Conservation (phyloP, 2,888 invertebrate species). For the Ophion costatus region DNA sequence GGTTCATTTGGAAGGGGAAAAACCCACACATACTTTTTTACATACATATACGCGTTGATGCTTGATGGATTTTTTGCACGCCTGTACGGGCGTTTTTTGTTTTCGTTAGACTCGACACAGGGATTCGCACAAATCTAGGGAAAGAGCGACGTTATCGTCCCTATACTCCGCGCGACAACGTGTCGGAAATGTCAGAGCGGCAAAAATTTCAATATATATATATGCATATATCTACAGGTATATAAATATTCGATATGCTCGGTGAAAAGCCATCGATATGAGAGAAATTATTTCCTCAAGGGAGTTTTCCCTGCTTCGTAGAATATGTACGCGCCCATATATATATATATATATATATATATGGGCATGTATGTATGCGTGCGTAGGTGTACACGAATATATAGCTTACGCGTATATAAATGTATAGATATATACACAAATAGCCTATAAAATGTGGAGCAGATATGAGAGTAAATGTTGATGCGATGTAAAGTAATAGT, state of each 20-base stretch:
- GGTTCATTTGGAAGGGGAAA: neutral
- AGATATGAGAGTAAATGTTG: conserved; percentile 48
- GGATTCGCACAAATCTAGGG: conserved; percentile 31
- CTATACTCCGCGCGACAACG: conserved; percentile 34
- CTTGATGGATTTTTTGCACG: neutral
- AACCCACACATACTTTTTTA: neutral
- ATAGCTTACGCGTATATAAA: neutral
- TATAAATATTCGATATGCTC: conserved; percentile 29
- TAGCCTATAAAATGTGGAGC: conserved; percentile 39
- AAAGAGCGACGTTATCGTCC: neutral
- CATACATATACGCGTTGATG: neutral
- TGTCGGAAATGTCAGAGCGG: conserved; percentile 30
- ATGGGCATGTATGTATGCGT: neutral
- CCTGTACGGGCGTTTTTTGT: neutral
- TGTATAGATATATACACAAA: conserved; percentile 16
- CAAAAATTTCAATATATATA: conserved; percentile 7
- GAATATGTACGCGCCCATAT: neutral
- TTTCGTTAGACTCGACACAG: conserved; percentile 7
- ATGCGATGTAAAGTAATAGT: conserved; percentile 51
- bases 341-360: neutral
- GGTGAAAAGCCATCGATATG: conserved; percentile 54
- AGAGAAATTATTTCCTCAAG: conserved; percentile 52
- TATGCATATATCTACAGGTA: neutral
- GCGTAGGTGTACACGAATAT: neutral
- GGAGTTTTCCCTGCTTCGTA: conserved; percentile 35